Evolutionary conservation across 53 echinoderm and acorn worm genomes (phyloP).

Genomic region (Stichopus horrens): DNA sequence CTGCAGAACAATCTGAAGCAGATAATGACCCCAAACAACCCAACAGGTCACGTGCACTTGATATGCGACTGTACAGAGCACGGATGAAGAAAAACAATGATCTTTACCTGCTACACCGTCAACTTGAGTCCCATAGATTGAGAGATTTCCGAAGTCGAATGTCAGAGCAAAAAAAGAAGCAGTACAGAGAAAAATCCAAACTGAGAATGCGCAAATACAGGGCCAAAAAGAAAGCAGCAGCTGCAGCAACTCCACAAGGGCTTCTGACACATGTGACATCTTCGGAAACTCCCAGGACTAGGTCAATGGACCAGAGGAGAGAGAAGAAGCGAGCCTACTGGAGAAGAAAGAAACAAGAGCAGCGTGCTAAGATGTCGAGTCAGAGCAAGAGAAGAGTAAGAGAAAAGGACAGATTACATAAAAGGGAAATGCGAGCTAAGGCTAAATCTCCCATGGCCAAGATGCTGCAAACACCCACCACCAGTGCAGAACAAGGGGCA

Average conservation of each 20-base stretch:
- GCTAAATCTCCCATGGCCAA: not conserved
- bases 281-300: not conserved
- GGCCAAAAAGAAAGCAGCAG: not conserved
- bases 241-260: not conserved
- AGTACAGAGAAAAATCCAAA: not conserved
- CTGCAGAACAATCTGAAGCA: too few species aligned
- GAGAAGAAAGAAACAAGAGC: slow-evolving; percentile 3
- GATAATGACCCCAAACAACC: too few species aligned
- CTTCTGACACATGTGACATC: not conserved
- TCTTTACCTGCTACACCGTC: slow-evolving; percentile 7
- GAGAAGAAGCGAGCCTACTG: not conserved
- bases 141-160: not conserved
- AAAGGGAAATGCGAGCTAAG: not conserved
- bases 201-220: slow-evolving; percentile 13
- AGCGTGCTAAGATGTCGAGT: slow-evolving; percentile 23
- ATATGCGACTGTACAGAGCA: slow-evolving; percentile 10
- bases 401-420: not conserved
- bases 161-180: not conserved
- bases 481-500: not conserved
- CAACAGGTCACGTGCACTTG: not conserved
- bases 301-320: not conserved
- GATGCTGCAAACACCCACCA: not conserved
- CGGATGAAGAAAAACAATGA: slow-evolving; percentile 11
- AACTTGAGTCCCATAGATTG: not conserved
- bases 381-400: slow-evolving; percentile 4